Evolutionary conservation across 2,888 invertebrate genomes (phyloP).

Genomic region (Anaspis maculata): DNA sequence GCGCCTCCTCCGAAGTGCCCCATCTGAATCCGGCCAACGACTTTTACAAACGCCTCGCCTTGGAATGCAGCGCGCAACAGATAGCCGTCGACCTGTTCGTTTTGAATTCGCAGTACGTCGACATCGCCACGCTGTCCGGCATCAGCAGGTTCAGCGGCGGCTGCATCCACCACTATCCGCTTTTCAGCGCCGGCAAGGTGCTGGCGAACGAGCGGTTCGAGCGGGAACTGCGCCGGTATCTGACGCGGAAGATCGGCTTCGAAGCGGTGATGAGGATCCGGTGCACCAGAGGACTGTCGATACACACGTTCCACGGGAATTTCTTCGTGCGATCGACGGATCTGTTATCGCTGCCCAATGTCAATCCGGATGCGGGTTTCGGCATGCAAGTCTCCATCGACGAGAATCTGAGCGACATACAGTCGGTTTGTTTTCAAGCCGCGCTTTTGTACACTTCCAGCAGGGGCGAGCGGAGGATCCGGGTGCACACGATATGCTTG

Average conservation of each 20-base stretch:
- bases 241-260: conserved; percentile 95
- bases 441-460: conserved; percentile 94
- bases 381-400: conserved; percentile 97
- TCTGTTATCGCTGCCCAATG: conserved; percentile 89
- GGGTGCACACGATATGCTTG: conserved; percentile 94
- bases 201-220: conserved; percentile 68
- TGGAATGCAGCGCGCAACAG: conserved; percentile 95
- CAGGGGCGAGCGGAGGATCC: conserved; percentile 90
- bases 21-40: conserved; percentile 93
- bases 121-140: conserved; percentile 88
- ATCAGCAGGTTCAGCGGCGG: conserved; percentile 95
- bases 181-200: conserved; percentile 65
- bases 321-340: conserved; percentile 98
- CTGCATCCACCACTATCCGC: conserved; percentile 83
- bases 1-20: conserved; percentile 72
- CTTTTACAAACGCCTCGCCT: conserved; percentile 91
- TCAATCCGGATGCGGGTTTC: conserved; percentile 96
- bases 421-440: conserved; percentile 93
- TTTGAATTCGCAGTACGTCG: conserved; percentile 86
- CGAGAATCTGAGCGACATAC: conserved; percentile 77
- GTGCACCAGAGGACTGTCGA: conserved; percentile 86
- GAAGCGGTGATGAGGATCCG: conserved; percentile 97
- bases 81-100: conserved; percentile 93
- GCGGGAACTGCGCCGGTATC: conserved; percentile 74
- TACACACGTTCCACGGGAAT: conserved; percentile 99